These are phyloP conservation scores for Etheostoma cragini DNA, from an alignment of 2,113 vertebrate genomes.

Conservation along the genomic window DNA sequence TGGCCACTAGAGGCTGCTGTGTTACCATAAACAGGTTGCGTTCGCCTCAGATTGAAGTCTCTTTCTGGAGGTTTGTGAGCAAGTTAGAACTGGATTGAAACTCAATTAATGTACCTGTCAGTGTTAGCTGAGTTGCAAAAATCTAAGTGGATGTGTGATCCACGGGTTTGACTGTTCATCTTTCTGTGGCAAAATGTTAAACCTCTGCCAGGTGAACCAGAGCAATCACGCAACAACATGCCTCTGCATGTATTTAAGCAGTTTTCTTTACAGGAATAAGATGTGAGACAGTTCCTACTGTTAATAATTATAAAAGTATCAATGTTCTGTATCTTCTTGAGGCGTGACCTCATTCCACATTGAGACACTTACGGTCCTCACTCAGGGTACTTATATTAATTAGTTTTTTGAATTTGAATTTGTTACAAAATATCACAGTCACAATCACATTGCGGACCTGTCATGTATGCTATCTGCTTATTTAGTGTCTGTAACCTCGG, in stretches of 20 bases:
- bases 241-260: background rate
- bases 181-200: background rate
- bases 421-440: background rate
- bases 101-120: background rate
- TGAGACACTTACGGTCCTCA: background rate
- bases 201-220: background rate
- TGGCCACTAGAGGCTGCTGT: constrained; percentile 76
- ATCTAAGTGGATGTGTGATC: background rate
- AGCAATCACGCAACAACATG: background rate
- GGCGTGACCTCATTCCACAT: constrained; percentile 7
- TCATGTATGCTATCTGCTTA: background rate
- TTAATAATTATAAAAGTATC: background rate
- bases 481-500: background rate
- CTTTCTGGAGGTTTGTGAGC: background rate
- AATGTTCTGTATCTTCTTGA: background rate
- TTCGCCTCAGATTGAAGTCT: background rate
- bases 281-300: background rate
- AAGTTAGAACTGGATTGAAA: background rate
- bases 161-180: background rate
- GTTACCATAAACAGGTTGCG: constrained; percentile 24
- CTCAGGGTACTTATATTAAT: background rate
- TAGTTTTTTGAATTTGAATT: background rate
- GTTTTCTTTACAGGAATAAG: background rate
- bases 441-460: background rate
- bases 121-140: background rate